These are phyloP conservation scores for Colletes gigas DNA, from an alignment of 1,140 invertebrate genomes.

Conservation along the genomic window DNA sequence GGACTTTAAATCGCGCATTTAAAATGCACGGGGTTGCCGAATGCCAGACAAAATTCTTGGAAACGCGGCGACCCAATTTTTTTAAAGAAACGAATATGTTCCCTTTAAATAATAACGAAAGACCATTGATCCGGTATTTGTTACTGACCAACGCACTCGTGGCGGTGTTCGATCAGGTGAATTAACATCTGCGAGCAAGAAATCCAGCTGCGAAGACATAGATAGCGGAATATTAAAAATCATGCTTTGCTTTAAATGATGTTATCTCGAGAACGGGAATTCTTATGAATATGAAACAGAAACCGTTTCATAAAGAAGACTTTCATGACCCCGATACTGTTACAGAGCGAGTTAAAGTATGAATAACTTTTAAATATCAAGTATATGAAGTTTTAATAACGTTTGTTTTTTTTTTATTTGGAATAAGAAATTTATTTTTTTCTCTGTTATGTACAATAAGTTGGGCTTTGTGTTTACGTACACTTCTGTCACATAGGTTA, in stretches of 20 bases:
- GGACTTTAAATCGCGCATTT: neutral
- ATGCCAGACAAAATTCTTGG: neutral
- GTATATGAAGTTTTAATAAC: too few relatives aligned
- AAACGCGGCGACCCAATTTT: neutral
- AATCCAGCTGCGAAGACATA: neutral
- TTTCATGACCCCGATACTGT: too few relatives aligned
- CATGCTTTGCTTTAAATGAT: neutral
- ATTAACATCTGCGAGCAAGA: neutral
- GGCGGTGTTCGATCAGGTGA: neutral
- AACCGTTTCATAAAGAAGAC: too few relatives aligned
- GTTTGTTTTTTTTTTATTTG: neutral
- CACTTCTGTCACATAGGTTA: too few relatives aligned
- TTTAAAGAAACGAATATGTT: slow-evolving; percentile 2
- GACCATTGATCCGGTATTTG: neutral
- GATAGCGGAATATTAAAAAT: neutral
- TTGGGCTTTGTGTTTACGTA: too few relatives aligned
- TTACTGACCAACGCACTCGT: neutral
- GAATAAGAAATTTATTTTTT: too few relatives aligned
- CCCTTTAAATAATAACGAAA: neutral
- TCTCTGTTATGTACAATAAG: too few relatives aligned
- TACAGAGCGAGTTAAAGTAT: neutral
- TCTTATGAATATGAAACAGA: neutral
- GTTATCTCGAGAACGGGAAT: neutral
- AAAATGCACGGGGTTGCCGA: neutral
- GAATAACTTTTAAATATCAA: too few relatives aligned